Base-by-base conservation (phyloP, 64 coral and sea anemone species). In the Hydrozoanthus tunicans region DNA sequence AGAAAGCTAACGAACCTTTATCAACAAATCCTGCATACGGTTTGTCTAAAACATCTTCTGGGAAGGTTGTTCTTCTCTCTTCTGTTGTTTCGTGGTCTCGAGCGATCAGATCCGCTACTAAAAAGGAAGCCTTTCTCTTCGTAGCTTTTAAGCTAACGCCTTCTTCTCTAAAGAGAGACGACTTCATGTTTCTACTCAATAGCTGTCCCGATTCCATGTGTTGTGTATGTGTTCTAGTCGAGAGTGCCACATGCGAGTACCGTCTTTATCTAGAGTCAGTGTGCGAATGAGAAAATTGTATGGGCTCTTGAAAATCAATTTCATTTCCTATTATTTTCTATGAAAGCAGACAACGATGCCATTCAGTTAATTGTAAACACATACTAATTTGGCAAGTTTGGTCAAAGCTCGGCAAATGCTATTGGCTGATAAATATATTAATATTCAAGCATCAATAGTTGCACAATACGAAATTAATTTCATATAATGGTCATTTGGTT, bases 241-340 rank as follows among this genome's bases (percentile, higher is more conserved):
- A 17, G 9, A 64, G 81, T 74, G 73, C 83, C 67, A 20, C 68
- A 32, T 86, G n/a, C 9, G 53, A 86, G 53, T 0, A 86, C 7
- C 32, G 8, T 55, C 73, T 70, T 55, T 26, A 72, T 23, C 84
- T 88, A 12, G 55, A 88, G 84, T 53, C 68, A 88, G 69, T 54
- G 84, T 60, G 84, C 68, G 56, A 88, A 73, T 88, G 84, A 88
- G 74, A 32, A 73, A 88, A 43, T 75, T 88, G 68, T 73, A 88
- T 59, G 70, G 57, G 84, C 69, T 88, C 84, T 88, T 88, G 84
- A 88, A 74, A 88, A 88, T 88, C 84, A 88, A 88, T 88, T 88
- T 88, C 68, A 88, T 88, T 88, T 88, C 84, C 84, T 88, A 88
- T 88, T 88, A 88, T 88, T 88, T 88, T 88, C 84, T 88, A 88